Conservation (phyloP, 2,113 vertebrate genomes). For the Oncorhynchus tshawytscha region DNA sequence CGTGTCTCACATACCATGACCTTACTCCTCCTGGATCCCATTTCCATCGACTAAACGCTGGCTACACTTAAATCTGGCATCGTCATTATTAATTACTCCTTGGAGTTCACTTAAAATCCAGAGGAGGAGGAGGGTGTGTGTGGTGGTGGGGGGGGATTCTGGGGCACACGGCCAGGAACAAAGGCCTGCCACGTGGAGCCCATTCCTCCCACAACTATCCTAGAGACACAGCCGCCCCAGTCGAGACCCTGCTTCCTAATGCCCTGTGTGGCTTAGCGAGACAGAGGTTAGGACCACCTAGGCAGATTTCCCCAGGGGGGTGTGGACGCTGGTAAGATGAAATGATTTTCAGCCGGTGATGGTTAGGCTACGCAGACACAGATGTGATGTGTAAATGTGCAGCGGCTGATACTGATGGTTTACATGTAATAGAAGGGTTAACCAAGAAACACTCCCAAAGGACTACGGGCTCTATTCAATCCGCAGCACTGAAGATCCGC, state of each 20-base stretch:
- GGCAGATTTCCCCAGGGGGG: constrained; percentile 68
- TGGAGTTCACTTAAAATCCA: constrained; percentile 56
- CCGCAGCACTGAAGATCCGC: no score
- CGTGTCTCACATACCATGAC: constrained; percentile 51
- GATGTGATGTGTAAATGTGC: constrained; percentile 35
- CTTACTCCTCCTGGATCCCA: constrained; percentile 51
- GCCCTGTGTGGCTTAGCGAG: background rate
- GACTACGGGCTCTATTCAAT: no score
- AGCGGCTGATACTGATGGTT: constrained; percentile 26
- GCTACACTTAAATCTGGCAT: constrained; percentile 58
- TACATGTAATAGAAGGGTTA: no score
- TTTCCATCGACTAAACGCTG: constrained; percentile 56
- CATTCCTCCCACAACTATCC: constrained; percentile 57
- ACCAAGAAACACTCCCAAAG: no score
- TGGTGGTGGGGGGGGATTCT: background rate
- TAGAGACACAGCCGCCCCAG: constrained; percentile 44
- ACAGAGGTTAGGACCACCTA: constrained; percentile 68
- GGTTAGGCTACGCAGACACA: background rate
- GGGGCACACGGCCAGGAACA: constrained; percentile 59
- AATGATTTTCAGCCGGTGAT: constrained; percentile 61
- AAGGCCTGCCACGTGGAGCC: constrained; percentile 58
- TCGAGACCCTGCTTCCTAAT: constrained; percentile 37
- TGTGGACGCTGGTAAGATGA: constrained; percentile 63
- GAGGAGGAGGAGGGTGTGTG: constrained; percentile 22
- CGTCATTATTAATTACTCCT: constrained; percentile 69